Evolutionary conservation across 2,888 invertebrate species (phyloP), one percentile per base, ranked within the genome.

Genomic region (Drosophila setosimentum): DNA sequence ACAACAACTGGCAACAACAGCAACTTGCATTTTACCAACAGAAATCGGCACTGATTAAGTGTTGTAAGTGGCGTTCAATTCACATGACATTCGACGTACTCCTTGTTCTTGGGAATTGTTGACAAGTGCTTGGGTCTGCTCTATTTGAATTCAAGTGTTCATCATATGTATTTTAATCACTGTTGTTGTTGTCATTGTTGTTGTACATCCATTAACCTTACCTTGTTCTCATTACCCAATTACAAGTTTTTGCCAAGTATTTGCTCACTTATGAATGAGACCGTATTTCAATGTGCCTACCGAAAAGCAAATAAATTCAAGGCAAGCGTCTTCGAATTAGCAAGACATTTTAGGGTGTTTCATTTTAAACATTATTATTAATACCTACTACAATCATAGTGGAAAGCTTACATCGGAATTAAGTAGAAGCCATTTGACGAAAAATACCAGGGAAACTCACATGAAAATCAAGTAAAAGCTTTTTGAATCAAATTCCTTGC

Each of bases 161-260:
- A 32, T 53, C 51, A 53, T 32, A 45, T 24, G 24, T 45, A 16
- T 35, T 48, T 13, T 27, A n/a, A n/a, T n/a, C n/a, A n/a, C 42
- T 48, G 5, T n/a, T 55, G 30, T 21, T 68, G 16, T 21, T 55
- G 18, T 37, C 54, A 1, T 35, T 60, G 33, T 24, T 57, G 16
- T 48, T 59, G 63, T 27, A 54, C 66, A 58, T 42, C 35, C 55
- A 55, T 62, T 66, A 37, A 63, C 51, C 49, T 86, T 59, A 65
- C 83, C 83, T 88, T 88, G 89, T 71, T 59, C 83, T 67, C 62
- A 59, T 83, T 76, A 76, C 82, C 82, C 84, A 76, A 65, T 78
- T 87, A 59, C 51, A 54, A 54, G 35, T 30, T 33, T 32, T 27
- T 24, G 50, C 13, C 16, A 51, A 37, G 35, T 75, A 58, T 50